phyloP scores from a whole-genome alignment of 2,888 invertebrate species.

The Malacosoma neustria region DNA sequence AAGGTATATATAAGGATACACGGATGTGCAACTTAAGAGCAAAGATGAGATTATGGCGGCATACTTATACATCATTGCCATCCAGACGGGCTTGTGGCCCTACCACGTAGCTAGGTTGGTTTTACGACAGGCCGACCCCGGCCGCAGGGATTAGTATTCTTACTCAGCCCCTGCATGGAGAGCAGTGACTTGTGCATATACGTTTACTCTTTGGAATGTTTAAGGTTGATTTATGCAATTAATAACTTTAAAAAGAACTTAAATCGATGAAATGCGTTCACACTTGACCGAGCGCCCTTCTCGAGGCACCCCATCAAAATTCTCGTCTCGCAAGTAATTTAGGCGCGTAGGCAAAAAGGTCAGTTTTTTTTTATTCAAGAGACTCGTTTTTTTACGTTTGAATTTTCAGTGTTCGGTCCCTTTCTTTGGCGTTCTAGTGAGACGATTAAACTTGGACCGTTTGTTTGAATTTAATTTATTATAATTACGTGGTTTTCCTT shows the following conservation, averaged over 20 bases:
- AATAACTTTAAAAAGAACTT: background rate
- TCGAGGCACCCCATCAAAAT: slow-evolving; percentile 21
- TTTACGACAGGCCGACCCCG: too few relatives aligned
- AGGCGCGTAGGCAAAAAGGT: slow-evolving; percentile 10
- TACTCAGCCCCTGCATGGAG: too few relatives aligned
- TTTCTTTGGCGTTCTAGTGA: background rate
- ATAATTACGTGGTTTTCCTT: slow-evolving; percentile 4
- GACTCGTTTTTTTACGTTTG: slow-evolving; percentile 10
- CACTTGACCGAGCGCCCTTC: background rate
- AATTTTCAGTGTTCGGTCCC: background rate
- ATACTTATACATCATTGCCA: too few relatives aligned
- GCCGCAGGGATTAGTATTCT: too few relatives aligned
- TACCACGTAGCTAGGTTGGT: too few relatives aligned
- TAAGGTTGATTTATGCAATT: too few relatives aligned
- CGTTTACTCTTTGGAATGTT: too few relatives aligned
- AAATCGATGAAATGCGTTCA: background rate
- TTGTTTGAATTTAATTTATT: slow-evolving; percentile 2
- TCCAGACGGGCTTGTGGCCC: too few relatives aligned
- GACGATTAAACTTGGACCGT: background rate
- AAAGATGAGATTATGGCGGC: too few relatives aligned
- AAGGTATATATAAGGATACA: too few relatives aligned
- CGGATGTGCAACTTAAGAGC: too few relatives aligned
- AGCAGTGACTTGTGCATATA: too few relatives aligned
- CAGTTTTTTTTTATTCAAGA: slow-evolving; percentile 16
- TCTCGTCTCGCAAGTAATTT: slow-evolving; percentile 33